phyloP scores from a whole-genome alignment of 1,140 invertebrate species.

The Spodoptera frugiperda region DNA sequence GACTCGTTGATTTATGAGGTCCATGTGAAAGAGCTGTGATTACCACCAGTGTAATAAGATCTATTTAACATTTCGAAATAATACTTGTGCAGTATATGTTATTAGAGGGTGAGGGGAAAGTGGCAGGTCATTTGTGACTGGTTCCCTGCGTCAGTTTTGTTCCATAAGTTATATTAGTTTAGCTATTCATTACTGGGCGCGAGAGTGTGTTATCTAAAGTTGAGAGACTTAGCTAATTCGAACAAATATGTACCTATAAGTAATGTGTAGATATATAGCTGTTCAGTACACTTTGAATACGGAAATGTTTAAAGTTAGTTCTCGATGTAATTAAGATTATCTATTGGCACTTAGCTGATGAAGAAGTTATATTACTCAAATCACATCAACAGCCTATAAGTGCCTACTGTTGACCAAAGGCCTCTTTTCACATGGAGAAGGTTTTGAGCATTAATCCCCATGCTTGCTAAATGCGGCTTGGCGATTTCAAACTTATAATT shows the following conservation, averaged over 20 bases:
- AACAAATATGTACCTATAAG: conserved; percentile 48
- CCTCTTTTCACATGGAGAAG: no score
- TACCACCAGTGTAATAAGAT: conserved; percentile 46
- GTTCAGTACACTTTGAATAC: conserved; percentile 26
- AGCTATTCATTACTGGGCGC: conserved; percentile 59
- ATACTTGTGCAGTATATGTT: conserved; percentile 16
- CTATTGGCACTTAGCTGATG: not conserved
- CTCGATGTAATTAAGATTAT: conserved; percentile 10
- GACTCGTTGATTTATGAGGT: conserved; percentile 61
- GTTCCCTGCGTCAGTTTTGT: conserved; percentile 47
- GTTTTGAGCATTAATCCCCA: no score
- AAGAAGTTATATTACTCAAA: not conserved
- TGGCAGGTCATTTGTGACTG: conserved; percentile 42
- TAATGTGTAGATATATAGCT: conserved; percentile 6
- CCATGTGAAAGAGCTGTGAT: conserved; percentile 64
- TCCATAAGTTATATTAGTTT: conserved; percentile 63
- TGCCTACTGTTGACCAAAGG: no score
- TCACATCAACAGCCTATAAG: no score
- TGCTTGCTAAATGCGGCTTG: no score
- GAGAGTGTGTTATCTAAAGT: conserved; percentile 56
- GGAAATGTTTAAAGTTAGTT: conserved; percentile 13
- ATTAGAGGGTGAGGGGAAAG: conserved; percentile 16
- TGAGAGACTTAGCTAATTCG: conserved; percentile 50
- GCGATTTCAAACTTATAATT: no score
- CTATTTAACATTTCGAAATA: conserved; percentile 41